Conservation (phyloP, 2,888 invertebrate genomes). For the Lymantria monacha region DNA sequence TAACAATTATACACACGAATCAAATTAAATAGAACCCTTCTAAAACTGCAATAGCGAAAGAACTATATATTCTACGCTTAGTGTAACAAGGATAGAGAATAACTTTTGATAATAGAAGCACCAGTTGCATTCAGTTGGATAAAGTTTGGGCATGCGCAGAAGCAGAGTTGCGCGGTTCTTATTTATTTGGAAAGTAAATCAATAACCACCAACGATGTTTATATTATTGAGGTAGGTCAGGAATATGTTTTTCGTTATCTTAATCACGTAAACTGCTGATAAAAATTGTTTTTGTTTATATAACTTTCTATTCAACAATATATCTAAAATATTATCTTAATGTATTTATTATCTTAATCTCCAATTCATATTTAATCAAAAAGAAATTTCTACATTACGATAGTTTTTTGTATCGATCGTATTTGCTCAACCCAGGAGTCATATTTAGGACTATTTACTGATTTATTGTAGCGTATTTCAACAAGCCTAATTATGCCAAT, state of each 20-base stretch:
- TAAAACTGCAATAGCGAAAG: not conserved
- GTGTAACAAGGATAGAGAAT: slow-evolving; percentile 10
- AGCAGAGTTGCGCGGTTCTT: slow-evolving; percentile 21
- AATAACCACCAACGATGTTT: not conserved
- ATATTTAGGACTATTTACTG: too few species aligned
- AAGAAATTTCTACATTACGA: too few species aligned
- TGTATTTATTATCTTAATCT: not conserved
- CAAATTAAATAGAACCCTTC: not conserved
- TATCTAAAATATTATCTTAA: not conserved
- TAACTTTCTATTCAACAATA: not conserved
- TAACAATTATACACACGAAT: not conserved
- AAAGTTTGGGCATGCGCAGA: slow-evolving; percentile 30
- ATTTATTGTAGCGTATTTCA: too few species aligned
- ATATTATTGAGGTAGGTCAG: slow-evolving; percentile 5
- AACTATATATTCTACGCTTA: not conserved
- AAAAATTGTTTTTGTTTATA: not conserved
- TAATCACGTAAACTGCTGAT: not conserved
- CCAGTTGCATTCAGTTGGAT: slow-evolving; percentile 11
- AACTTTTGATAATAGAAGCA: slow-evolving; percentile 7
- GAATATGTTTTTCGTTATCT: not conserved
- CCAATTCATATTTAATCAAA: not conserved
- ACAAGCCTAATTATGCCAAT: too few species aligned
- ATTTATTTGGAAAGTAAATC: slow-evolving; percentile 8
- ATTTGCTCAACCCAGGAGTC: too few species aligned
- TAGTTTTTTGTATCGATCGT: too few species aligned